These are phyloP conservation scores for Cephalopterus ornatus DNA, from an alignment of 2,113 vertebrate species.

Conservation along the genomic window DNA sequence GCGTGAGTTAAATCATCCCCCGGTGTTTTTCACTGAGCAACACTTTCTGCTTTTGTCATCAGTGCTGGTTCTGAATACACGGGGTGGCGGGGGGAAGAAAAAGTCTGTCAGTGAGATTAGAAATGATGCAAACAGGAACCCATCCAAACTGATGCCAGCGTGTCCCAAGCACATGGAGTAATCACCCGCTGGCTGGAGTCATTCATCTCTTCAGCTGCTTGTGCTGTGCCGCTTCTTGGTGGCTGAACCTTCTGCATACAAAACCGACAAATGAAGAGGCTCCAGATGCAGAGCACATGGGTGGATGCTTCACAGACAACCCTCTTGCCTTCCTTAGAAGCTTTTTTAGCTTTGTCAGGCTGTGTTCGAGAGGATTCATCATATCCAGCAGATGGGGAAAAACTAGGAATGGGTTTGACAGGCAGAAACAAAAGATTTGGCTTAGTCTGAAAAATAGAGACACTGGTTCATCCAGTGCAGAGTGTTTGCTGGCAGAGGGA, in stretches of 20 bases:
- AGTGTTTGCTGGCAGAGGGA: not conserved
- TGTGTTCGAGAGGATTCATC: not conserved
- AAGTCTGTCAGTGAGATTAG: not conserved
- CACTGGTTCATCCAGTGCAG: accelerated
- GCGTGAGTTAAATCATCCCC: accelerated
- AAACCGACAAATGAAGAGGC: not conserved
- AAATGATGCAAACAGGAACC: not conserved
- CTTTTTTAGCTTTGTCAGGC: not conserved
- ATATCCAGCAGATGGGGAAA: not conserved
- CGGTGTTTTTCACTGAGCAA: accelerated
- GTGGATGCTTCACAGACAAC: not conserved
- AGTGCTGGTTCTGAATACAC: not conserved
- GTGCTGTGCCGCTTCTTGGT: not conserved
- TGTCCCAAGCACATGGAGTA: not conserved
- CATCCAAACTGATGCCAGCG: not conserved
- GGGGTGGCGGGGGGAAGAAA: not conserved
- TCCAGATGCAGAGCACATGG: not conserved
- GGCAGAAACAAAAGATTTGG: not conserved
- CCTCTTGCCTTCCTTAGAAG: not conserved
- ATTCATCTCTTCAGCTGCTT: not conserved
- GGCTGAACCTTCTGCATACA: not conserved
- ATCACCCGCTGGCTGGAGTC: not conserved
- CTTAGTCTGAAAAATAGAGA: not conserved
- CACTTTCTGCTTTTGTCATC: not conserved
- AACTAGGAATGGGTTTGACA: not conserved